Base-by-base conservation (phyloP, 2,888 invertebrate species). In the Lumbricus terrestris region DNA sequence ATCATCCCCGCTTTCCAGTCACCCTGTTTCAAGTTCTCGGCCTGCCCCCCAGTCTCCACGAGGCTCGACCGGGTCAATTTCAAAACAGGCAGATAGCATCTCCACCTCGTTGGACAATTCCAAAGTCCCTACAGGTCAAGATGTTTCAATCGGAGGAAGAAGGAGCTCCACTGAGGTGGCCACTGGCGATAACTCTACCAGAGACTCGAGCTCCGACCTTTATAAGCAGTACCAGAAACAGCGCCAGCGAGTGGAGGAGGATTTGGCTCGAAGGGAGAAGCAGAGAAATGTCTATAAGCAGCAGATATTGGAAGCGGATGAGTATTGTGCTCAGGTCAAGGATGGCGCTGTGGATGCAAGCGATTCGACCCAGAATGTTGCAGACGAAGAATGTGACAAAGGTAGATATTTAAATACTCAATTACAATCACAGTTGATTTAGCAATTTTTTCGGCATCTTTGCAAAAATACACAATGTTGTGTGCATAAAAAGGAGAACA, bases 161-260 rank as follows among this genome's bases (percentile, higher is more conserved):
- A 85, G 85, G 34, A 85, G 35, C 37, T 85, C 85, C 85, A 35
- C 85, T 5, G 37, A 85, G 6, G 5, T 23, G 35, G 35, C 18
- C 85, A 23, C 34, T 85, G 83, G 82, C 0, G 33, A 85, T 5
- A 89, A 85, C n/a, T 91, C 20, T 93, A 96, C 91, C 96, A 97
- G 90, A 97, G 97, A 94, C 95, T 97, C 94, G 13, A 93, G 96
- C 91, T 96, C 97, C 89, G 97, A 97, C 93, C 95, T 97, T 91
- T 96, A 97, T 93, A 97, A 97, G 93, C 97, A 97, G 94, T 97
- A 97, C 94, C 97, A 97, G 94, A 96, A 96, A 88, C 95, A 95
- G 92, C 93, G 93, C 90, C 93, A 93, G 90, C 91, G 92, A 37
- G 91, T 94, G 23, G 93, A 94, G 90, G 94, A 94, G 88, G 93